Base-by-base conservation (phyloP, 2,113 vertebrate genomes). In the Serinus canaria region DNA sequence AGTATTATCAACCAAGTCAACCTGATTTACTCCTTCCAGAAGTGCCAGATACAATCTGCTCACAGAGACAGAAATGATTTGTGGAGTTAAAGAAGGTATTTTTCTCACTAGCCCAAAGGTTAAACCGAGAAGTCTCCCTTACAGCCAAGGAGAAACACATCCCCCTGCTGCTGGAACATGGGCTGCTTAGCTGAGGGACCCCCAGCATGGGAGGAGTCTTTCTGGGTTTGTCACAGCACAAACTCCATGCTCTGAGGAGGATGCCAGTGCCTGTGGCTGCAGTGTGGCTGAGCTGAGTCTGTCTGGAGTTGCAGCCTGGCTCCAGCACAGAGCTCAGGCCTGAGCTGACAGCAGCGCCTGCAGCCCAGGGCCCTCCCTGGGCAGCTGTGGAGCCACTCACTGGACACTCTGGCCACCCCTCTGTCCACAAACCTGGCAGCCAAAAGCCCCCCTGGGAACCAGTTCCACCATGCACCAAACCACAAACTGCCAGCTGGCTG, bases 311-410 rank as follows among this genome's bases (percentile, higher is more conserved):
- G 44, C 67, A 59, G 31, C 7, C 25, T 14, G 67, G 33, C 62
- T 30, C 58, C 49, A 33, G 68, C 62, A 79, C 2, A 0, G 23
- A 56, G 41, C 44, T 52, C 11, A 20, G n/a, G 22, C 2, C 6
- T 3, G 13, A 47, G 10, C 31, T 1, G 2, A 9, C 0, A 7
- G 50, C 4, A 0, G n/a, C 0, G 3, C 37, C 58, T 64, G 43
- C 28, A 58, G 35, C 53, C 22, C 62, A 75, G 39, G 62, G 60
- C 52, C 28, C 60, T 63, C 39, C 30, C 53, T 20, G 11, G 8
- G 7, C 30, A 33, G 43, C 50, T 24, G 13, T 3, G 8, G 9
- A 80, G 62, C 30, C 64, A 47, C 35, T 0, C 2, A 28, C 5
- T 4, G n/a, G 30, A 56, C 15, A 4, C 52, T 15, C 49, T 6